Evolutionary conservation across 2,113 vertebrate species (phyloP), one percentile per base, ranked within the genome.

Genomic region (Otis tarda): DNA sequence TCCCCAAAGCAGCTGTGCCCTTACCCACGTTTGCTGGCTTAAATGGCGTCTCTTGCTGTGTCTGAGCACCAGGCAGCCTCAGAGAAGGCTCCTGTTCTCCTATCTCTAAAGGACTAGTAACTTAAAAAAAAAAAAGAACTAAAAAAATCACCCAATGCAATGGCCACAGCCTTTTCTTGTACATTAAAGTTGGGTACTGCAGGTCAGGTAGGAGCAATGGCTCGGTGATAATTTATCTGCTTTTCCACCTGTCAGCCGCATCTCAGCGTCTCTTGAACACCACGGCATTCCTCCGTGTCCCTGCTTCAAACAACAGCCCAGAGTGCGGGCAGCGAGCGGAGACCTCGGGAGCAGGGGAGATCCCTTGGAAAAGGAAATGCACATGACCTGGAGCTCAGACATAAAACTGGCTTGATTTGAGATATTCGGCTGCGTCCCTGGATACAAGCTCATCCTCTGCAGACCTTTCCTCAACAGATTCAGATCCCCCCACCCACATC

Each of bases 61-160:
- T 17, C 67, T n/a, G 68, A 80, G 37, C 68, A 59, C 14, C 57
- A 39, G 27, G 57, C 47, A 89, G 81, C 47, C 52, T 41, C 33
- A 20, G 49, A 41, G 63, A 73, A 89, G 19, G 53, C 39, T 47
- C 55, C 1, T 2, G 57, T 64, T 90, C 82, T 94, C 59, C 74
- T 77, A 25, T 10, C 4, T 2, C 65, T 78, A 35, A 70, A 85
- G 27, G 7, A 79, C 53, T 33, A 70, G 41, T 5, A 35, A 49
- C 55, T 24, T 4, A 0, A 21, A 57, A 47, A 31, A 35, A 6
- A 8, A 20, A 1, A 41, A 25, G 8, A 30, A 31, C 7, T 6
- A 4, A n/a, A 59, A 63, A 53, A 60, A 20, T 24, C 24, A 45
- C 12, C 14, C 47, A 28, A 0, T 52, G 30, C 67, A 35, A 22